These are phyloP conservation scores for Euwallacea fornicatus DNA, from an alignment of 1,140 invertebrate species.

Conservation along the genomic window DNA sequence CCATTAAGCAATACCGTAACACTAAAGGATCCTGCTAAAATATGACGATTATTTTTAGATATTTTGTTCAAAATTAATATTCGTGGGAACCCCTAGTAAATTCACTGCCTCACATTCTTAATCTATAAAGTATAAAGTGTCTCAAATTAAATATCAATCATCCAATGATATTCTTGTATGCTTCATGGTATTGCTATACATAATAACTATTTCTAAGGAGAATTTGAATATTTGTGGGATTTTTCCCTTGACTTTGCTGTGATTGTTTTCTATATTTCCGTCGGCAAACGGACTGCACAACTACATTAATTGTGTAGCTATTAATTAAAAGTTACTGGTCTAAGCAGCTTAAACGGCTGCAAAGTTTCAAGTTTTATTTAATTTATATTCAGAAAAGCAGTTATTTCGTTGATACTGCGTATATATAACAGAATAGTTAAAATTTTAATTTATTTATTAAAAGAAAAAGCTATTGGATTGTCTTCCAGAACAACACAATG, in stretches of 20 bases:
- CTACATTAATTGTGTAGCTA: not conserved
- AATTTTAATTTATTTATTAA: slow-evolving; percentile 5
- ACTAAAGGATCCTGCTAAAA: not conserved
- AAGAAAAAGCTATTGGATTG: slow-evolving; percentile 13
- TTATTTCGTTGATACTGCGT: not conserved
- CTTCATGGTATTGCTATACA: too few relatives aligned
- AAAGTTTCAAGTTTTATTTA: not conserved
- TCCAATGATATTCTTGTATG: too few relatives aligned
- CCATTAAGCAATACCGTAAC: slow-evolving; percentile 56
- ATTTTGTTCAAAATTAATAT: not conserved
- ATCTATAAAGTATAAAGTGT: too few relatives aligned
- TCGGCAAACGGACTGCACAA: not conserved
- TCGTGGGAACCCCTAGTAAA: too few relatives aligned
- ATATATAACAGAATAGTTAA: not conserved
- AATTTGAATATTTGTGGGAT: too few relatives aligned
- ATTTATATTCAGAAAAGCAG: not conserved
- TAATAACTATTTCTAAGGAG: too few relatives aligned
- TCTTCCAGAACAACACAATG: slow-evolving; percentile 13
- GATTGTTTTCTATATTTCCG: slow-evolving; percentile 11
- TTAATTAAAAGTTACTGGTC: too few relatives aligned
- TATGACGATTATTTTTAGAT: too few relatives aligned
- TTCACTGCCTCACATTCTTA: too few relatives aligned
- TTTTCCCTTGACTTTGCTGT: slow-evolving; percentile 10
- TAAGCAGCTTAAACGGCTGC: too few relatives aligned
- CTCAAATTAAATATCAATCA: too few relatives aligned